Evolutionary conservation across 2,113 vertebrate species (phyloP).

Genomic region (Rhinoderma darwinii): DNA sequence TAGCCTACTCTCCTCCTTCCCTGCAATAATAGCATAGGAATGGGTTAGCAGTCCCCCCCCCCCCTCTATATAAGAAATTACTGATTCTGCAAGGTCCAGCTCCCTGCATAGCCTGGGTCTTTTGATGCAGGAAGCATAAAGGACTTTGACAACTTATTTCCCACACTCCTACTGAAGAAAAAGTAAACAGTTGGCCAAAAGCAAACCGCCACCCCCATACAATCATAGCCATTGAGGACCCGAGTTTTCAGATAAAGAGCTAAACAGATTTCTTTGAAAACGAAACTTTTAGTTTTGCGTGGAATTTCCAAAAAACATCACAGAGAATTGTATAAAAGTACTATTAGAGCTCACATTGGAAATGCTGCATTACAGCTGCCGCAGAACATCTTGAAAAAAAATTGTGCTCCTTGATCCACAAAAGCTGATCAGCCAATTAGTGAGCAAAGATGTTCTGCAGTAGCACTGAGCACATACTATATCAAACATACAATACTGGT

Average conservation of each 20-base stretch:
- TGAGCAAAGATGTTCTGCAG: not conserved
- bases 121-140: not conserved
- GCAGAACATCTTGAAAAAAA: constrained; percentile 17
- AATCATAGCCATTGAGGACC: not conserved
- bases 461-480: not conserved
- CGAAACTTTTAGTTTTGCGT: not conserved
- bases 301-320: not conserved
- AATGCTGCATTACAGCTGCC: not conserved
- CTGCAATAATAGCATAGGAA: not conserved
- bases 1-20: no score
- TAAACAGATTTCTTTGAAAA: not conserved
- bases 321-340: not conserved
- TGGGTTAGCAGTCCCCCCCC: not conserved
- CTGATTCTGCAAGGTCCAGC: no score
- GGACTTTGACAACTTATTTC: not conserved
- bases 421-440: not conserved
- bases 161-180: not conserved
- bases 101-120: no score
- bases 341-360: not conserved
- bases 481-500: not conserved
- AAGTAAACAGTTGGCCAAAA: not conserved
- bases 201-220: not conserved
- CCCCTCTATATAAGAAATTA: not conserved
- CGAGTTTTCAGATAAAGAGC: not conserved
- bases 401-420: not conserved